A percentile compares a stretch with the other conserved stretches of the same genome.
phyloP scores from a whole-genome alignment of 2,888 invertebrate genomes.

The Dichetophora obliterata region DNA sequence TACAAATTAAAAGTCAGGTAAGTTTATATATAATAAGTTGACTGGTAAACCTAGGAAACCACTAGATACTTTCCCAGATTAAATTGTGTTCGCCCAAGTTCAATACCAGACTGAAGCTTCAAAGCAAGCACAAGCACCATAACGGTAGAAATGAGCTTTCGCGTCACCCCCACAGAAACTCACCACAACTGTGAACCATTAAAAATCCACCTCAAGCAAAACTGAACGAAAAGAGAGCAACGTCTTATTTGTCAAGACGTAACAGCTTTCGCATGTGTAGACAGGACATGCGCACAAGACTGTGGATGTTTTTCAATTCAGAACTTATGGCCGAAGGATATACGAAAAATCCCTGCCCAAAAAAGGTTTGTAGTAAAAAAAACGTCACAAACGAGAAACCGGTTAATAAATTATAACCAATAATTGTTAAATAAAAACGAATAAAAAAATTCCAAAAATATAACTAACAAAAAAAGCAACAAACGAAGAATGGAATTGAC shows the following conservation, averaged over 20 bases:
- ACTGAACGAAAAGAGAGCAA: background rate
- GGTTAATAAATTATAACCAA: conserved; percentile 66
- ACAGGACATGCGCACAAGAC: conserved; percentile 41
- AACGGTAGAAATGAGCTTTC: background rate
- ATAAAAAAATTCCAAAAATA: background rate
- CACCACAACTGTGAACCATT: background rate
- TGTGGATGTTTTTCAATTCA: conserved; percentile 51
- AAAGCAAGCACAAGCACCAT: background rate
- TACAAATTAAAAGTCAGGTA: too few species aligned
- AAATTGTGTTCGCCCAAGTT: too few species aligned
- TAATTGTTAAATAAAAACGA: conserved; percentile 43
- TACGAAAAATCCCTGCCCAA: conserved; percentile 57
- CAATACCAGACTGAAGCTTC: background rate
- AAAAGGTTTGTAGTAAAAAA: conserved; percentile 60
- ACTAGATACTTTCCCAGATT: too few species aligned
- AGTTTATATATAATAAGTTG: too few species aligned
- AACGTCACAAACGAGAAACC: conserved; percentile 61
- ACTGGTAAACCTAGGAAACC: too few species aligned
- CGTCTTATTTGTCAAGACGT: background rate
- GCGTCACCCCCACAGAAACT: background rate
- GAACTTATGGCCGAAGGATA: conserved; percentile 56
- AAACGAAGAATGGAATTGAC: background rate
- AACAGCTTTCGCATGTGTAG: conserved; percentile 8
- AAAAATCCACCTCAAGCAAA: background rate
- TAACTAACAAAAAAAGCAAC: conserved; percentile 3